Evolutionary conservation across 92 coral and sea anemone genomes (phyloP).

Genomic region (Phymanthus crucifer): DNA sequence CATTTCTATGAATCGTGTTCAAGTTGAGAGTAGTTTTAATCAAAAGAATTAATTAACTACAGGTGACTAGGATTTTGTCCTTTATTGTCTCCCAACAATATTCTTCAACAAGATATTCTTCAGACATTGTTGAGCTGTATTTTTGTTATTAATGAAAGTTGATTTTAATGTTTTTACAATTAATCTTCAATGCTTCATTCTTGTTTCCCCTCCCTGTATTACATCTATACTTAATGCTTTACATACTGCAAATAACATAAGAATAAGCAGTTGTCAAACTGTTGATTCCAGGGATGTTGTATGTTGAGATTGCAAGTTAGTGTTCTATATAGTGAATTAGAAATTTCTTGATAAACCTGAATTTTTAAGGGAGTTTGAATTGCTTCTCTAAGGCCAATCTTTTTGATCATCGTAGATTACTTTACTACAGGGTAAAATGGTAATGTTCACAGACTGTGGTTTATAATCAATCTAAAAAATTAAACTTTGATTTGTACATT

Average conservation of each 20-base stretch:
- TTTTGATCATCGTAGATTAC: neutral
- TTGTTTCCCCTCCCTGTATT: neutral
- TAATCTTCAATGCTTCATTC: neutral
- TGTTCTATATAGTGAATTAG: neutral
- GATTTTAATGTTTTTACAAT: neutral
- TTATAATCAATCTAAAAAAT: neutral
- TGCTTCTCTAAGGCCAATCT: neutral
- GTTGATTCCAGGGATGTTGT: neutral
- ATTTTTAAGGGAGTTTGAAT: neutral
- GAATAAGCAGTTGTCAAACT: neutral
- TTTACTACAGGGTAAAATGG: neutral
- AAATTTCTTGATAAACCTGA: neutral
- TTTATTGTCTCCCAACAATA: neutral
- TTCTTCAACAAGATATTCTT: neutral
- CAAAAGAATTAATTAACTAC: constrained; percentile 8
- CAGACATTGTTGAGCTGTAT: neutral
- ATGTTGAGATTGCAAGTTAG: neutral
- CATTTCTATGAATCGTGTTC: neutral
- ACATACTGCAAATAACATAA: neutral
- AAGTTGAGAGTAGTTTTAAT: neutral
- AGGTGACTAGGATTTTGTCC: constrained; percentile 2
- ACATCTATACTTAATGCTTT: neutral
- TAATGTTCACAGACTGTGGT: neutral
- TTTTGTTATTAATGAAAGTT: neutral
- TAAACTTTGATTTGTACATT: neutral